A percentile compares a stretch with the other conserved stretches of the same genome.
These are phyloP conservation scores for Drosophila chauvacae DNA, from an alignment of 1,140 invertebrate genomes.

Conservation along the genomic window DNA sequence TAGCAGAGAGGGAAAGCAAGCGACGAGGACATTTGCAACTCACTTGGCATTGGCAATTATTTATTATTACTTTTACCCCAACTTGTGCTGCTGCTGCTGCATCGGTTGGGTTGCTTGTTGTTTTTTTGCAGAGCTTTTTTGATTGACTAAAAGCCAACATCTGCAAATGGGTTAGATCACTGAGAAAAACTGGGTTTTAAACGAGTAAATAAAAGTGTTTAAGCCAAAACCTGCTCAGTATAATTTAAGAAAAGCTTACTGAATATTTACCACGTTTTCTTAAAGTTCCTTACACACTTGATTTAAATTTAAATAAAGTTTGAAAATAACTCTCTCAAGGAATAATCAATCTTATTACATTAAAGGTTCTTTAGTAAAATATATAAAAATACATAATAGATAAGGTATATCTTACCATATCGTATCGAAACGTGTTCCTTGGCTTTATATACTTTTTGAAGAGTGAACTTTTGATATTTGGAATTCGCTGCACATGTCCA, in stretches of 20 bases:
- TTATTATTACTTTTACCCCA: conserved; percentile 39
- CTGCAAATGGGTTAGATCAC: background rate
- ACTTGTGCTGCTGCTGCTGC: background rate
- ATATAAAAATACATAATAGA: background rate
- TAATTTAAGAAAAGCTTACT: too few relatives aligned
- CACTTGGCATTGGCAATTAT: conserved; percentile 43
- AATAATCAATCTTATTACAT: too few relatives aligned
- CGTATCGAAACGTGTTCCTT: background rate
- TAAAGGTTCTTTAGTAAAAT: too few relatives aligned
- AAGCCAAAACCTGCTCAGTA: rapidly evolving
- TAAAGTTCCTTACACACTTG: background rate
- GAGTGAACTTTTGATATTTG: conserved; percentile 32
- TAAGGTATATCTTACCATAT: background rate
- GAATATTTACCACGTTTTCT: background rate
- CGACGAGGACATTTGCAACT: conserved; percentile 19
- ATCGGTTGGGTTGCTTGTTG: conserved; percentile 2
- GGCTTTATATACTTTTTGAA: background rate
- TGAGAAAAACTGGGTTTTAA: background rate
- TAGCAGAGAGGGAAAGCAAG: conserved; percentile 14
- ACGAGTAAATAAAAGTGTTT: background rate
- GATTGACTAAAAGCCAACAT: conserved; percentile 24
- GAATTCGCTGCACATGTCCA: conserved; percentile 45
- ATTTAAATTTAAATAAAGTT: background rate
- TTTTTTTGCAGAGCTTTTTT: conserved; percentile 14
- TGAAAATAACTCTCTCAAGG: background rate